These are phyloP conservation scores for Yasuhikotakia modesta DNA, from an alignment of 2,797 vertebrate species.

Conservation along the genomic window DNA sequence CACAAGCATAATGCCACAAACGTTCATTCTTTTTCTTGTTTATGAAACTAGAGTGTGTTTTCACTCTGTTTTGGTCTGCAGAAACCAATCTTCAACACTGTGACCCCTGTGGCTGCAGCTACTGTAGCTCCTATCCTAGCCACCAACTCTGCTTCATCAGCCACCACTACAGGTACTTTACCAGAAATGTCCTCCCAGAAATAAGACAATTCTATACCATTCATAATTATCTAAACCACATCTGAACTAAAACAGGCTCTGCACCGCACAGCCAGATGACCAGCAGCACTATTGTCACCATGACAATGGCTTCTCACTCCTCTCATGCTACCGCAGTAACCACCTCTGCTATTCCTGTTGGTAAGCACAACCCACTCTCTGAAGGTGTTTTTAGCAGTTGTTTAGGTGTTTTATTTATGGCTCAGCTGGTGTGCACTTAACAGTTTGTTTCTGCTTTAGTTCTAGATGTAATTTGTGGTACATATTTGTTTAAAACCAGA, in stretches of 20 bases:
- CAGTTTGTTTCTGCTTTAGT: no score
- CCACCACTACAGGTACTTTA: slow-evolving; percentile 88
- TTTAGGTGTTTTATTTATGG: no score
- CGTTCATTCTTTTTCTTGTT: no score
- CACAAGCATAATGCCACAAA: no score
- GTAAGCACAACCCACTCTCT: slow-evolving; percentile 74
- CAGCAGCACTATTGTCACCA: slow-evolving; percentile 92
- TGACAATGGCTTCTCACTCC: slow-evolving; percentile 97
- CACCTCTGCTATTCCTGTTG: slow-evolving; percentile 95
- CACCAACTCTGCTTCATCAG: slow-evolving; percentile 91
- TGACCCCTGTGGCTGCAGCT: slow-evolving; percentile 94
- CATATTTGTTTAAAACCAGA: no score
- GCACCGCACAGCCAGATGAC: slow-evolving; percentile 91
- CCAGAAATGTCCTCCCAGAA: no score
- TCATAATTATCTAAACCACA: background rate
- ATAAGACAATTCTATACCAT: background rate
- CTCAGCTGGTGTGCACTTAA: no score
- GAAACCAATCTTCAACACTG: slow-evolving; percentile 96
- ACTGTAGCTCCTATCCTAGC: slow-evolving; percentile 97
- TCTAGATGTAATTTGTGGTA: no score
- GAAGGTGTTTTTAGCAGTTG: no score
- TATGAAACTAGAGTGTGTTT: no score
- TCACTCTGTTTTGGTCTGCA: slow-evolving; percentile 63
- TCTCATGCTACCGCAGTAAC: slow-evolving; percentile 95
- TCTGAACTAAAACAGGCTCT: slow-evolving; percentile 76